Evolutionary conservation across 1,140 invertebrate genomes (phyloP), one percentile per base, ranked within the genome.

Genomic region (Adelges cooleyi): DNA sequence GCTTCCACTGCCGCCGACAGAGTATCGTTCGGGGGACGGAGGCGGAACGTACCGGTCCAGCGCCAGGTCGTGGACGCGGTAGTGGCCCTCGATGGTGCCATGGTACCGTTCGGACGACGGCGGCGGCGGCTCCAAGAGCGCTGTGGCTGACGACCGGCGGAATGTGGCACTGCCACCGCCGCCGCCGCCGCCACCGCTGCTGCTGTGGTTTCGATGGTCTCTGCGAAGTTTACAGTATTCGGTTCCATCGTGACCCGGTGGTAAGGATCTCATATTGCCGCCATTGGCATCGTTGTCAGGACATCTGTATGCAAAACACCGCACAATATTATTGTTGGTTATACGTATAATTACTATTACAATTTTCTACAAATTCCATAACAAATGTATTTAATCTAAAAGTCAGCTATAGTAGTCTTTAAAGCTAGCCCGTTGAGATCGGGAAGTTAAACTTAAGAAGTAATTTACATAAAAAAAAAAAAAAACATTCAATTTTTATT

Each of bases 211-310:
- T 29, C 56, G 56, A 33, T 33, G 11, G 42, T 62, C 56, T 27
- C 56, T 48, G 56, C 56, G 56, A 25, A 62, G 44, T 62, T 62
- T 62, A 48, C 56, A 48, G 42, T 62, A 62, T 25, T 62, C 56
- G 54, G 42, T 23, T 44, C 54, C 54, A 62, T 62, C 42, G 42
- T 62, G 56, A 62, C 56, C 56, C 42, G 56, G 56, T 42, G 56
- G 56, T 62, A 62, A 48, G 42, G 56, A 25, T 62, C 56, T 62
- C 56, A 62, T 62, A 20, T 62, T 62, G 42, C 56, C 56, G 56
- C 56, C 56, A 62, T 62, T 46, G 38, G 42, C 40, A 18, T 62
- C 56, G 15, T 62, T 48, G 56, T 62, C 56, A 62, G n/a, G 56
- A 62, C 56, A 62, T 62, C 56, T 62, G 27, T 3, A 27, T 20